A percentile compares a stretch with the other conserved stretches of the same genome.
Conservation (phyloP, 2,113 vertebrate species). For the Percopsis transmontana region DNA sequence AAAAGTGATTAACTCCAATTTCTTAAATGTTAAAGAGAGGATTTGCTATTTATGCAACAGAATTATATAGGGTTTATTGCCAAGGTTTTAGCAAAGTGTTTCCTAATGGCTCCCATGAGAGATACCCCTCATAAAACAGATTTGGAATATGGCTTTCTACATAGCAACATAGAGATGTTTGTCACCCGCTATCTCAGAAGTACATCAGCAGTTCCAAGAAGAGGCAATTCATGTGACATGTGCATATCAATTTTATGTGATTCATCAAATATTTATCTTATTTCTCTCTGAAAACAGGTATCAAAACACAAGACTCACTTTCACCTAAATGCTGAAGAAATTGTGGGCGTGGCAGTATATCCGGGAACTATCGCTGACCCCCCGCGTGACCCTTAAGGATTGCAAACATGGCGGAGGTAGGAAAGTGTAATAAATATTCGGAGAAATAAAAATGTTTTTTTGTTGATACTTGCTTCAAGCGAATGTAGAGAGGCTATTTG, state of each 20-base stretch:
- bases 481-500: not conserved
- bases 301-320: not conserved
- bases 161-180: constrained; percentile 56
- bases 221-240: constrained; percentile 29
- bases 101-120: constrained; percentile 61
- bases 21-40: constrained; percentile 51
- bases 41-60: constrained; percentile 37
- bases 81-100: constrained; percentile 51
- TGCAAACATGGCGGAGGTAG: constrained; percentile 84
- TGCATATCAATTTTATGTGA: constrained; percentile 18
- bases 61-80: constrained; percentile 58
- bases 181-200: constrained; percentile 31
- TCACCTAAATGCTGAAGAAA: not conserved
- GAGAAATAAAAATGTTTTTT: constrained; percentile 12
- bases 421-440: constrained; percentile 75
- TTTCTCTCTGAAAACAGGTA: not conserved
- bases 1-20: constrained; percentile 39
- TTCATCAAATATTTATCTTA: constrained; percentile 3
- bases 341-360: constrained; percentile 67
- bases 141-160: constrained; percentile 47
- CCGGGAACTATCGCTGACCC: constrained; percentile 74
- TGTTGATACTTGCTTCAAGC: not conserved
- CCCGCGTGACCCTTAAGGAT: constrained; percentile 71
- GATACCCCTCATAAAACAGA: constrained; percentile 30
- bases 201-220: constrained; percentile 53